Evolutionary conservation across 2,888 invertebrate genomes (phyloP).

Genomic region (Archips xylosteana): DNA sequence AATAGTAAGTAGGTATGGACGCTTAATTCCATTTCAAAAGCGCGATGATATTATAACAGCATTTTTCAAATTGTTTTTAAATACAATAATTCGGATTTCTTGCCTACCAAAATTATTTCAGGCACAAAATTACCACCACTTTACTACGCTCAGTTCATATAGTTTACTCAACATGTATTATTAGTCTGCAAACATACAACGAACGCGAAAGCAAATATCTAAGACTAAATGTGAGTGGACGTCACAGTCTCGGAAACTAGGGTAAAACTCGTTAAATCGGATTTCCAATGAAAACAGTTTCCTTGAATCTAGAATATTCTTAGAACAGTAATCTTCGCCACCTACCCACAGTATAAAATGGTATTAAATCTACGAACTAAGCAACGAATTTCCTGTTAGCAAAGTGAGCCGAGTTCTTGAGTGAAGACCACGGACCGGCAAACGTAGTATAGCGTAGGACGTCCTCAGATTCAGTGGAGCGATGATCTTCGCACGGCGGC

Average conservation of each 20-base stretch:
- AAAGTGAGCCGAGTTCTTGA: too few relatives aligned
- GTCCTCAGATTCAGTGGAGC: too few relatives aligned
- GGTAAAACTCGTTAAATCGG: conserved; percentile 13
- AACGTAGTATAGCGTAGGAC: too few relatives aligned
- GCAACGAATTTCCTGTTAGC: background rate
- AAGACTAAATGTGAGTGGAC: background rate
- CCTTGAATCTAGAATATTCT: conserved; percentile 23
- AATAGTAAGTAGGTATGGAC: too few relatives aligned
- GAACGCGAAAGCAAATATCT: background rate
- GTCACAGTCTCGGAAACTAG: background rate
- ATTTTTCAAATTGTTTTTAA: too few relatives aligned
- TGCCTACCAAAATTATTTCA: background rate
- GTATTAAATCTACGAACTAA: background rate
- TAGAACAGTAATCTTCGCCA: conserved; percentile 22
- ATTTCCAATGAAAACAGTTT: conserved; percentile 19
- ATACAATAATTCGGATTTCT: too few relatives aligned
- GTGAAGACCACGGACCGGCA: too few relatives aligned
- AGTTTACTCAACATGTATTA: background rate
- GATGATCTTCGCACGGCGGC: too few relatives aligned
- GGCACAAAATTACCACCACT: background rate
- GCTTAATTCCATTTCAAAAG: too few relatives aligned
- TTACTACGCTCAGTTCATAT: background rate
- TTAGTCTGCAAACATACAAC: background rate
- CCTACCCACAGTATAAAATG: background rate
- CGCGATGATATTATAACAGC: too few relatives aligned